Conservation (phyloP, 2,888 invertebrate species). For the Ctena decussata region DNA sequence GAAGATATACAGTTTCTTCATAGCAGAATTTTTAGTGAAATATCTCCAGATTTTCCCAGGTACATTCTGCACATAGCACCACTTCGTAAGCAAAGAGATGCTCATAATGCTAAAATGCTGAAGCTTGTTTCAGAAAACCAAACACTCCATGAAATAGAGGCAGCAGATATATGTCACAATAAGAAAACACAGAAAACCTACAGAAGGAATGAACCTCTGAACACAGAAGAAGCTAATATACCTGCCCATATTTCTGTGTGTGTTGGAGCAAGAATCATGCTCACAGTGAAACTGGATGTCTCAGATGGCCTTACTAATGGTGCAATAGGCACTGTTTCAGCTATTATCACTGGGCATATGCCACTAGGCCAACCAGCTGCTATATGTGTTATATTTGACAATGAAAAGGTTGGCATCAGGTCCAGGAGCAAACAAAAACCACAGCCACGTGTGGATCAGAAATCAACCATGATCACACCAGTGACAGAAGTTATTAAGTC, state of each 20-base stretch:
- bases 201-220: slow-evolving; percentile 17
- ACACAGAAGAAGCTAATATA: background rate
- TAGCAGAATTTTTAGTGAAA: background rate
- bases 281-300: slow-evolving; percentile 44
- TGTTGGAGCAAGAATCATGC: slow-evolving; percentile 44
- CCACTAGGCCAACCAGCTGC: slow-evolving; percentile 36
- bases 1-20: slow-evolving; percentile 9
- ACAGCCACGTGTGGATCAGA: background rate
- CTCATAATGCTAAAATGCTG: slow-evolving; percentile 24
- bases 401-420: slow-evolving; percentile 27
- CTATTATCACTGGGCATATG: slow-evolving; percentile 20
- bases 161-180: slow-evolving; percentile 25
- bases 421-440: slow-evolving; percentile 1
- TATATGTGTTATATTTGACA: slow-evolving; percentile 36
- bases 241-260: slow-evolving; percentile 17
- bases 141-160: background rate
- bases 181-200: slow-evolving; percentile 21
- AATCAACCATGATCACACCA: slow-evolving; percentile 24
- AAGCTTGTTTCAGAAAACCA: background rate
- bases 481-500: slow-evolving; percentile 18
- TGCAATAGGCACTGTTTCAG: slow-evolving; percentile 39
- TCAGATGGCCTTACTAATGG: slow-evolving; percentile 58
- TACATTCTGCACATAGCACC: slow-evolving; percentile 16
- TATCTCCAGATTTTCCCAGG: slow-evolving; percentile 8
- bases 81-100: slow-evolving; percentile 4